Evolutionary conservation across 2,888 invertebrate species (phyloP).

Genomic region (Chydorus sphaericus): DNA sequence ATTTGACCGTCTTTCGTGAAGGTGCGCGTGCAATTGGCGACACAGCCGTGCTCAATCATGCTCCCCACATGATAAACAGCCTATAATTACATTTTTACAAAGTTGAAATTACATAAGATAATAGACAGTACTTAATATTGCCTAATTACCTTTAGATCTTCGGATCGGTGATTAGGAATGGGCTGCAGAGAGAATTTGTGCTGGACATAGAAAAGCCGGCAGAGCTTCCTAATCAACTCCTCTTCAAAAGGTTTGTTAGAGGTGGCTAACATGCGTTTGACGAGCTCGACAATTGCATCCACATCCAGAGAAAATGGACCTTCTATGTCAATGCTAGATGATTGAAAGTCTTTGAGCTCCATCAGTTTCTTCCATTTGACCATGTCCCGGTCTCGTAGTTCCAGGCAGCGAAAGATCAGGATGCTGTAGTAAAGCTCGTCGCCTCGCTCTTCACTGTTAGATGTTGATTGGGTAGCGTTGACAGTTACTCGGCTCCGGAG

Average conservation of each 20-base stretch:
- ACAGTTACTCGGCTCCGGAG: too few species aligned
- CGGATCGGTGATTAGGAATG: too few species aligned
- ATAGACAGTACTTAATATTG: too few species aligned
- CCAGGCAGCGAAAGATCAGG: conserved; percentile 50
- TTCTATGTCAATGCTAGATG: conserved; percentile 14
- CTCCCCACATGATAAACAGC: conserved; percentile 58
- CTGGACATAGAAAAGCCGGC: conserved; percentile 62
- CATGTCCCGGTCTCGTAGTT: conserved; percentile 45
- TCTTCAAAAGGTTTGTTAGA: conserved; percentile 39
- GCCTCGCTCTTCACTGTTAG: not conserved
- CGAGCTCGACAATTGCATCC: not conserved
- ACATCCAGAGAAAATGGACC: conserved; percentile 8
- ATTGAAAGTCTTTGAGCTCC: conserved; percentile 47
- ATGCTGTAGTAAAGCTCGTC: conserved; percentile 56
- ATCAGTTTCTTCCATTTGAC: conserved; percentile 47
- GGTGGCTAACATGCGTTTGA: too few species aligned
- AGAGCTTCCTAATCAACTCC: conserved; percentile 56
- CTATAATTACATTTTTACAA: too few species aligned
- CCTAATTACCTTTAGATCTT: too few species aligned
- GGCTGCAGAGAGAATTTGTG: too few species aligned
- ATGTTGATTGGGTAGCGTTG: too few species aligned
- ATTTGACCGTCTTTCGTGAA: conserved; percentile 47
- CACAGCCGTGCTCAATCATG: conserved; percentile 63
- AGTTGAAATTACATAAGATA: too few species aligned
- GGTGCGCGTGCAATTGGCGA: conserved; percentile 66